A percentile compares a stretch with the other conserved stretches of the same genome.
phyloP scores from a whole-genome alignment of 2,113 vertebrate species.

The Larimichthys crocea region DNA sequence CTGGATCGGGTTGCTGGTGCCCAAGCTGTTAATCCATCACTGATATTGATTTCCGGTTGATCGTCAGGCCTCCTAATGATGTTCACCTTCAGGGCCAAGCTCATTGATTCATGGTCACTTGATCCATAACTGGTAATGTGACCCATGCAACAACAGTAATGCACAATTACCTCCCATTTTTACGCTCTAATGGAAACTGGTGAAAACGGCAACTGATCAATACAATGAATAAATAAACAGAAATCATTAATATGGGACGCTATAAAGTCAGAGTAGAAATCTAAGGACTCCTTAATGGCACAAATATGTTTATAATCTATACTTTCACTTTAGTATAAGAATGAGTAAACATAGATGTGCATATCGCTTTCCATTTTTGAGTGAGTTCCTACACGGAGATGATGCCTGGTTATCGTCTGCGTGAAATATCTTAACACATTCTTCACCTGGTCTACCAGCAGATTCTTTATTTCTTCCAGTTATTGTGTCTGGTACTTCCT shows the following conservation, averaged over 20 bases:
- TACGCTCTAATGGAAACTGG: slow-evolving; percentile 35
- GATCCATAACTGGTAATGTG: slow-evolving; percentile 75
- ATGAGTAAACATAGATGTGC: neutral
- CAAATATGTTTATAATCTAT: slow-evolving; percentile 16
- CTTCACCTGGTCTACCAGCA: slow-evolving; percentile 36
- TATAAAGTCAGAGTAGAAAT: neutral
- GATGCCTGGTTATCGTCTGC: slow-evolving; percentile 50
- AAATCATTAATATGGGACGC: slow-evolving; percentile 11
- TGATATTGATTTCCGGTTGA: slow-evolving; percentile 70
- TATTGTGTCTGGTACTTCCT: slow-evolving; percentile 42
- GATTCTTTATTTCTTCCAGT: slow-evolving; percentile 20
- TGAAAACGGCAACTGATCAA: slow-evolving; percentile 41
- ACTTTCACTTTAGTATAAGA: slow-evolving; percentile 28
- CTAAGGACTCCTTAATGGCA: no score
- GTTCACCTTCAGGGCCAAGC: slow-evolving; percentile 73
- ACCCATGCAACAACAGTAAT: slow-evolving; percentile 58
- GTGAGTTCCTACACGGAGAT: slow-evolving; percentile 35
- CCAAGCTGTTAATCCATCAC: slow-evolving; percentile 67
- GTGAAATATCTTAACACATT: slow-evolving; percentile 61
- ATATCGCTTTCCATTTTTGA: slow-evolving; percentile 51
- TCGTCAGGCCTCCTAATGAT: slow-evolving; percentile 64
- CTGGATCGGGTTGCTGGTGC: slow-evolving; percentile 31
- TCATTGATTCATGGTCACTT: slow-evolving; percentile 60
- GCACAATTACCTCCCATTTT: slow-evolving; percentile 65
- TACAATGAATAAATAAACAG: slow-evolving; percentile 60